Evolutionary conservation across 2,113 vertebrate genomes (phyloP), one percentile per base, ranked within the genome.

Genomic region (Carassius gibelio): DNA sequence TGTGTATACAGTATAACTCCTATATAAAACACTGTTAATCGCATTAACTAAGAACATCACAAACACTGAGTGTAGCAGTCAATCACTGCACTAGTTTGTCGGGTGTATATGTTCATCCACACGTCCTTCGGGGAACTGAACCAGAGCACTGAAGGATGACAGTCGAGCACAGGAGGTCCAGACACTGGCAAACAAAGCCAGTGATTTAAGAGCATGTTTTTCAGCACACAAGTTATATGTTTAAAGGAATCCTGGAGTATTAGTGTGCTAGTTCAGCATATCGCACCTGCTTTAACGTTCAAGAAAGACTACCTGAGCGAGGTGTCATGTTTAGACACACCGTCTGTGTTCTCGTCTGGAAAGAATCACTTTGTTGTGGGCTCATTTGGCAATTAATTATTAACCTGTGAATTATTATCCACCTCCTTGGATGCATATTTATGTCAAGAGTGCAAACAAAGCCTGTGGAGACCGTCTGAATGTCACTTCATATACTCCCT

Each of bases 331-430:
- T 93, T 15, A 90, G 81, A 68, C 89, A 84, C 84, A 17, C 75
- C 36, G 64, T 78, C 86, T 79, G 79, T 48, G 38, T 90, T 92
- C 75, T 90, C 87, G 42, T 52, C 83, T 23, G 84, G 77, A 85
- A 90, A 85, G 86, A 93, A 92, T 92, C 88, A 90, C 89, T 89
- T 90, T 84, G 91, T 90, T 88, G 89, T 82, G 36, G 90, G 89
- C 89, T 92, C 89, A 74, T 38, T 79, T 93, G 77, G 72, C 88
- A 86, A 91, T 94, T 83, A 90, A 94, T 93, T 92, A 95, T 94
- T 94, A 55, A 94, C 91, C 89, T 84, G 90, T 90, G 84, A 85
- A 91, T 92, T 88, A 92, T 90, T 93, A 93, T 90, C 88, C 85
- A 87, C 87, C 87, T 88, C 69, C 85, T 91, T 92, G 80, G 88